phyloP scores from a whole-genome alignment of 2,113 vertebrate species.

The Galbula dea region DNA sequence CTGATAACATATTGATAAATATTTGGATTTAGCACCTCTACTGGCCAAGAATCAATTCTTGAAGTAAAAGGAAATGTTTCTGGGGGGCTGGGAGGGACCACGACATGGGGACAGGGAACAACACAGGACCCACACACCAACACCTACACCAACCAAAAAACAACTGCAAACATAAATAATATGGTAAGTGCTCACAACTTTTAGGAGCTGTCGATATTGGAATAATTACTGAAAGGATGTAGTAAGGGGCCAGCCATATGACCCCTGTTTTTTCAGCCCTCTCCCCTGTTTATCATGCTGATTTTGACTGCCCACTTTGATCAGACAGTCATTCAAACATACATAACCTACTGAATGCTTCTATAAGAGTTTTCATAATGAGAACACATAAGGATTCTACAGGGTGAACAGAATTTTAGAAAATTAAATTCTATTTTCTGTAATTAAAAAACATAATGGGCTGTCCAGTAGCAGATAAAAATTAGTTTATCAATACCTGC shows the following conservation, averaged over 20 bases:
- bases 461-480: neutral
- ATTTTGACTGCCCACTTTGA: neutral
- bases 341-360: neutral
- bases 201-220: neutral
- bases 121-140: neutral
- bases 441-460: neutral
- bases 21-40: neutral
- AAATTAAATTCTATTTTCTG: neutral
- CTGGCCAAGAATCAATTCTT: neutral
- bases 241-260: neutral
- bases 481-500: neutral
- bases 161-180: neutral
- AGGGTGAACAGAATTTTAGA: neutral
- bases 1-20: constrained; percentile 5
- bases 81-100: neutral
- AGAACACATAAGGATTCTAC: neutral
- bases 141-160: neutral
- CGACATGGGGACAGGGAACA: neutral
- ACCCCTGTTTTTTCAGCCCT: neutral
- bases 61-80: neutral
- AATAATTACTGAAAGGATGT: neutral
- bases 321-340: neutral
- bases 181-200: neutral
- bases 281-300: neutral
- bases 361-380: neutral